Evolutionary conservation across 1,140 invertebrate species (phyloP).

Genomic region (Prorops nasuta): DNA sequence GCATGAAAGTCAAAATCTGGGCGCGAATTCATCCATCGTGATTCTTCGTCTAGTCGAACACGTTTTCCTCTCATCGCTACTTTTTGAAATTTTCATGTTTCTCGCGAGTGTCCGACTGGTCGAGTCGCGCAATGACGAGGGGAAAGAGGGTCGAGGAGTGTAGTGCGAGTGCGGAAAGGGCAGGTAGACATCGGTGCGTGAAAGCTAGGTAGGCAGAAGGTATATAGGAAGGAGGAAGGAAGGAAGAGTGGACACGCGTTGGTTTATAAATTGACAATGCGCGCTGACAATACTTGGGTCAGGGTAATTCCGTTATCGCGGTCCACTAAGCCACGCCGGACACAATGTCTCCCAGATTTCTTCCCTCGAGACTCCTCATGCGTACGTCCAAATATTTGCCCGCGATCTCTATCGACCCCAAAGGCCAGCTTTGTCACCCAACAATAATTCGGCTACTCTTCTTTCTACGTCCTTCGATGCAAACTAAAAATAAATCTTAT

Average conservation of each 20-base stretch:
- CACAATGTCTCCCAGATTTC: conserved; percentile 26
- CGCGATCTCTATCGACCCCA: conserved; percentile 30
- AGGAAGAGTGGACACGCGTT: neutral
- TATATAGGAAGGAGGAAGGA: neutral
- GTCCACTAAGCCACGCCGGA: conserved; percentile 34
- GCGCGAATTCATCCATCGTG: no score
- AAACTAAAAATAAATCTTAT: no score
- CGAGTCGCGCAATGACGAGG: neutral
- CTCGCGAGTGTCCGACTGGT: no score
- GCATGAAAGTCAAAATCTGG: no score
- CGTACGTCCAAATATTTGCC: conserved; percentile 48
- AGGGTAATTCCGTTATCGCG: conserved; percentile 45
- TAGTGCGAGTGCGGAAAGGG: conserved; percentile 1
- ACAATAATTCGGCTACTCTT: no score
- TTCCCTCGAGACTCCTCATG: conserved; percentile 9
- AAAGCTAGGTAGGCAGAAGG: neutral
- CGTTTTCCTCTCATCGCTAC: no score
- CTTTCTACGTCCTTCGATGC: no score
- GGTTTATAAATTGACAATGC: conserved; percentile 34
- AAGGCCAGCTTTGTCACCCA: no score
- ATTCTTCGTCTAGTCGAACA: no score
- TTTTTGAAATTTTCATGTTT: no score
- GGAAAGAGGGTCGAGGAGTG: neutral
- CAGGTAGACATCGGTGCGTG: conserved; percentile 2
- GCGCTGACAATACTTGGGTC: conserved; percentile 24